phyloP scores from a whole-genome alignment of 1,140 invertebrate species.

The Drusus annulatus region DNA sequence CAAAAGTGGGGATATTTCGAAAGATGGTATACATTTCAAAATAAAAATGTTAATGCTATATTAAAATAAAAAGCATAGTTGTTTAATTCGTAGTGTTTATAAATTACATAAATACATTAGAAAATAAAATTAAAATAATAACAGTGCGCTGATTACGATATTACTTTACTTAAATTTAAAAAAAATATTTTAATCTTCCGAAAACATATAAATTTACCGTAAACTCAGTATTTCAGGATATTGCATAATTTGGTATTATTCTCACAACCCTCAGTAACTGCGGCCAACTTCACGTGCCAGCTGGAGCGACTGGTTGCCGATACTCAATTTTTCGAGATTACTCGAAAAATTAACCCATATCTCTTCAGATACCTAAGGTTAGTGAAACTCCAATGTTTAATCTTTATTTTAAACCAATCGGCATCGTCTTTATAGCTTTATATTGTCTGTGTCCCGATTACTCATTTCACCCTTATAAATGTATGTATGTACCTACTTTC shows the following conservation, averaged over 20 bases:
- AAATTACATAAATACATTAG: constrained; percentile 47
- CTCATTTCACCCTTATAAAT: constrained; percentile 39
- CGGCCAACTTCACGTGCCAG: constrained; percentile 48
- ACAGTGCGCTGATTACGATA: too few relatives aligned
- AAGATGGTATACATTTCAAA: constrained; percentile 29
- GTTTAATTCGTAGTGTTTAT: constrained; percentile 24
- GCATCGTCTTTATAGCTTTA: constrained; percentile 4
- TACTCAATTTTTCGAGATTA: constrained; percentile 53
- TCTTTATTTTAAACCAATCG: constrained; percentile 21
- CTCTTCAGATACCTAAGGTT: constrained; percentile 35
- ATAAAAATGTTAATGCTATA: not conserved
- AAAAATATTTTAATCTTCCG: too few relatives aligned
- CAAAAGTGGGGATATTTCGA: constrained; percentile 28
- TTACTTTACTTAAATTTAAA: too few relatives aligned
- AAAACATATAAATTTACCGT: too few relatives aligned
- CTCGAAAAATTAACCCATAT: constrained; percentile 51
- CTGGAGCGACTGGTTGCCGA: constrained; percentile 43
- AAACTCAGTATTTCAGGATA: not conserved
- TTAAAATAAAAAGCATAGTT: constrained; percentile 33
- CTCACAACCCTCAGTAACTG: constrained; percentile 37
- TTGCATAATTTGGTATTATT: constrained; percentile 26
- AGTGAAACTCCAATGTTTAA: constrained; percentile 26
- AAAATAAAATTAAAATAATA: constrained; percentile 8
- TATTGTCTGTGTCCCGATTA: not conserved
- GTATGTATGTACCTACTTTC: constrained; percentile 4